Base-by-base conservation (phyloP, 2,888 invertebrate genomes). In the Aspidiotus destructor region DNA sequence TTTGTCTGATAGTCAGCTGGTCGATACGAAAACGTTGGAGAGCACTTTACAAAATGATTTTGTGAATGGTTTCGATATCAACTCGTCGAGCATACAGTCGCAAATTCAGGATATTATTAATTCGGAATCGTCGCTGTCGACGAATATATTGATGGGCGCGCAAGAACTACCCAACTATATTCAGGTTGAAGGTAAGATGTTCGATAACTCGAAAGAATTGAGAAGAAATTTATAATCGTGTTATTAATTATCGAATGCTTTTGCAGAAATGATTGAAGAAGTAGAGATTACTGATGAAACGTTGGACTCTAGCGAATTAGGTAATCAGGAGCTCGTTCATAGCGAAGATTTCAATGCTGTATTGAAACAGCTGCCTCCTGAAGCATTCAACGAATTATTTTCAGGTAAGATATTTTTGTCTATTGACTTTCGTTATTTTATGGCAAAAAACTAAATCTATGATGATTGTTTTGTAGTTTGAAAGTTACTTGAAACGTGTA, bases 201-300 rank as follows among this genome's bases (percentile, higher is more conserved):
- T 28, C 28, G 28, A 28, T 28, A 28, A 28, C 28, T 2, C 5
- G 13, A 52, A 52, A 52, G 5, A 52, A 52, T 52, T 2, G 5
- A 52, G 5, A 52, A n/a, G 53, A 52, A 52, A 52, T 52, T n/a
- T 52, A 3, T n/a, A 40, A 60, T 28, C 2, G 1, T 41, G 41
- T 41, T 7, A 62, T 55, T 57, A 54, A 10, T 40, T 44, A 44
- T 11, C 28, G 9, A 42, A 9, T 58, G 9, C 8, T 58, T 10
- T 53, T 41, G n/a, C 41, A 68, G 68, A 68, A 61, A 68, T 68
- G 61, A 68, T 68, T 15, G 68, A 68, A 54, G 68, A 68, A 53
- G 68, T 68, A 15, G 68, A 68, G 61, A 54, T 68, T 8, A 61
- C 68, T 17, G 68, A 61, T 48, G 68, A 68, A 53, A 60, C 53